Evolutionary conservation across 2,888 invertebrate species (phyloP).

Genomic region (Malacosoma neustria): DNA sequence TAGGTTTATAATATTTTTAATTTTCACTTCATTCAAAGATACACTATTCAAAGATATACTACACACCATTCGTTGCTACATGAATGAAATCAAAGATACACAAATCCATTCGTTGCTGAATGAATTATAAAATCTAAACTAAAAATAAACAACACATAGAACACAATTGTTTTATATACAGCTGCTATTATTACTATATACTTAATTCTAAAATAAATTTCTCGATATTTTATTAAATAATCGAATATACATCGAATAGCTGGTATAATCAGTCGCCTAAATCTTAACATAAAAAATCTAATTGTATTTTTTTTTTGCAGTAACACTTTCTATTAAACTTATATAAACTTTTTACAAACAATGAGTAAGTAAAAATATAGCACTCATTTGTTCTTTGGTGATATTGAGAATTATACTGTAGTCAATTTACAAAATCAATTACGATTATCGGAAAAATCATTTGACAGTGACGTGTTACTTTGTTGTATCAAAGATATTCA

Average conservation of each 20-base stretch:
- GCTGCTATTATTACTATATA: constrained; percentile 12
- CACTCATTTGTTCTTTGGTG: constrained; percentile 48
- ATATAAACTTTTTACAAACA: constrained; percentile 18
- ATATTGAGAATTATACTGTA: constrained; percentile 15
- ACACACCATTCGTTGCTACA: background rate
- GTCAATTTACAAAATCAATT: background rate
- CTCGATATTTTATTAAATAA: background rate
- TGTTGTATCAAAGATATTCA: too few species aligned
- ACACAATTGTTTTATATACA: constrained; percentile 29
- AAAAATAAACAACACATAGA: constrained; percentile 25
- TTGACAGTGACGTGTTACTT: background rate
- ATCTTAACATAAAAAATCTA: background rate
- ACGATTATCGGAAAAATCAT: background rate
- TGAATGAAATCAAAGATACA: background rate
- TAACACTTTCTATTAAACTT: constrained; percentile 9
- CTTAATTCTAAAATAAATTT: background rate
- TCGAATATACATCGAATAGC: background rate
- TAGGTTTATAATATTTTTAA: too few species aligned
- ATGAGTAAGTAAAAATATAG: constrained; percentile 23
- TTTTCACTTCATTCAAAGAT: too few species aligned
- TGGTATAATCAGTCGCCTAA: background rate
- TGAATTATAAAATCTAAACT: background rate
- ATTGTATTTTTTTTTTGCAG: background rate
- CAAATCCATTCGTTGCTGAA: background rate
- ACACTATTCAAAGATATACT: too few species aligned